Evolutionary conservation across 2,888 invertebrate species (phyloP), one percentile per base, ranked within the genome.

Genomic region (Thumatha senex): DNA sequence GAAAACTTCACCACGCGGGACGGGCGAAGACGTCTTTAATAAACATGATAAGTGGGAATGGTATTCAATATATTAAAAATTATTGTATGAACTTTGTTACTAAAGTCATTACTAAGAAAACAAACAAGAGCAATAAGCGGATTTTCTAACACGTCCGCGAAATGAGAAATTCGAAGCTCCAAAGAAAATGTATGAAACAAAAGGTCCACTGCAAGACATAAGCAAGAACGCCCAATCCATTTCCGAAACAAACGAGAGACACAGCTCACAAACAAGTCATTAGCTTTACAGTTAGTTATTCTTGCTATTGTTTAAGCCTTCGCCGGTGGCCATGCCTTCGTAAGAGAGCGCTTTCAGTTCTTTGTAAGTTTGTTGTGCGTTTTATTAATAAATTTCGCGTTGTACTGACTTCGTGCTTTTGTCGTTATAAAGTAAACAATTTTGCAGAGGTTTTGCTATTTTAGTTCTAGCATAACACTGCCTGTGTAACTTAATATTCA

Each of bases 241-340:
- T 80, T 78, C 78, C 71, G 72, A 68, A 74, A 77, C 74, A 76
- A 75, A 78, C 74, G 72, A 72, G 73, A 68, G 70, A 67, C 69
- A 55, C 51, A 49, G 46, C 62, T 63, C 64, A 67, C 73, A 73
- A 79, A 74, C 65, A 66, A 69, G 66, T 77, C 80, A 80, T 80
- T 80, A 78, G 74, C 70, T 70, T 57, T 68, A 58, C 54, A 50
- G 53, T 65, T 65, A 50, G 53, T 65, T 65, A 58, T 59, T 70
- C 56, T 59, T 58, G 54, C 51, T 59, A 51, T 51, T 46, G 46
- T 46, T 58, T 54, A 54, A 41, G n/a, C n/a, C 38, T 36, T 56
- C 48, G 58, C 61, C 58, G 40, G 41, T 14, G 49, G 65, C 58
- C 36, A 18, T 40, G 51, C 49, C 48, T 49, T 39, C 29, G 48